These are phyloP conservation scores for Sebastes taczanowskii DNA, from an alignment of 2,797 vertebrate genomes.

Conservation along the genomic window DNA sequence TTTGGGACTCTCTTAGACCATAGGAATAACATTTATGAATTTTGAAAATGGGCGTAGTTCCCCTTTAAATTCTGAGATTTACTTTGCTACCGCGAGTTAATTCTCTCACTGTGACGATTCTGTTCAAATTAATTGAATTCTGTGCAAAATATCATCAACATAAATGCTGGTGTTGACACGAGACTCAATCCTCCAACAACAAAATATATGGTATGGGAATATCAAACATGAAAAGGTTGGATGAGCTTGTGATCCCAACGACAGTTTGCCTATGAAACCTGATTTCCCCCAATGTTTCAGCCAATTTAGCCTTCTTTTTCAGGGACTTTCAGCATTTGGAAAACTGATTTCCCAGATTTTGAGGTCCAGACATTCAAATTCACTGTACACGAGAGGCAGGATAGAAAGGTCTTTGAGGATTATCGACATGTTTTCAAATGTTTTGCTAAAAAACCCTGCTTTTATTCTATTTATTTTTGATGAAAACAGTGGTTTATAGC, in stretches of 20 bases:
- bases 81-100: not conserved
- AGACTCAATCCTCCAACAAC: not conserved
- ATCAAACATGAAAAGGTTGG: not conserved
- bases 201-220: not conserved
- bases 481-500: constrained; percentile 26
- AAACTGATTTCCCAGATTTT: not conserved
- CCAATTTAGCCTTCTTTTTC: not conserved
- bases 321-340: not conserved
- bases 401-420: not conserved
- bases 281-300: not conserved
- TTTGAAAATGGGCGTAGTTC: too few relatives aligned
- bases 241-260: not conserved
- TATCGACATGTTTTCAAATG: not conserved
- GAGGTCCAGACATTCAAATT: not conserved
- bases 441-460: not conserved
- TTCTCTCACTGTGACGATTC: not conserved
- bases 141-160: not conserved
- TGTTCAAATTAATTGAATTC: not conserved
- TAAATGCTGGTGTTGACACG: not conserved
- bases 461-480: constrained; percentile 2
- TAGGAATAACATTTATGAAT: too few relatives aligned
- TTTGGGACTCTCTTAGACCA: too few relatives aligned
- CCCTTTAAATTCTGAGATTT: not conserved
- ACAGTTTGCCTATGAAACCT: not conserved
- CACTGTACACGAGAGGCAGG: not conserved